Conservation (phyloP, 1,140 invertebrate genomes). For the Diabrotica virgifera region DNA sequence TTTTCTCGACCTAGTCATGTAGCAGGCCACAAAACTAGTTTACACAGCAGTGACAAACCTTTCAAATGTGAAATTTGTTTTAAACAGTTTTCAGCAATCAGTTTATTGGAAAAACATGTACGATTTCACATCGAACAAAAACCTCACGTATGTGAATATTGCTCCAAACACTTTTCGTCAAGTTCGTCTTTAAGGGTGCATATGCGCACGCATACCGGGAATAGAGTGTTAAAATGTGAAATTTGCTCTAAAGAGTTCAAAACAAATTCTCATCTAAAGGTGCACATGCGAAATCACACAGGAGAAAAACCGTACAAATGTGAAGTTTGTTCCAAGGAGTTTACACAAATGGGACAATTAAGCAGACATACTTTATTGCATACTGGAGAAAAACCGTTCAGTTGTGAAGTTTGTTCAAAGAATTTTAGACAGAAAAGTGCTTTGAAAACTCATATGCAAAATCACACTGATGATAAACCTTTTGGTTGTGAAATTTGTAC, state of each 20-base stretch:
- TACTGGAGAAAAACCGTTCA: neutral
- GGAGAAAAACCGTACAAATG: constrained; percentile 37
- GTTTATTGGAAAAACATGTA: constrained; percentile 61
- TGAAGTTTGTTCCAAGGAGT: constrained; percentile 51
- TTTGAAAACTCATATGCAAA: neutral
- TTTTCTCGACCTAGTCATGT: no score
- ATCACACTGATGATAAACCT: constrained; percentile 7
- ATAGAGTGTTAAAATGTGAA: constrained; percentile 52
- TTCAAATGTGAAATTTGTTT: no score
- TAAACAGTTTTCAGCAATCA: no score
- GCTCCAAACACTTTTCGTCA: constrained; percentile 60
- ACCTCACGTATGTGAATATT: constrained; percentile 66
- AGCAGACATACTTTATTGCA: neutral
- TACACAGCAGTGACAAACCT: no score
- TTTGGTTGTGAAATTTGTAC: neutral
- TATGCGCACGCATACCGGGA: constrained; percentile 48
- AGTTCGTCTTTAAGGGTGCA: constrained; percentile 57
- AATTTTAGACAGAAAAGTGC: neutral
- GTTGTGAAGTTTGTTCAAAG: neutral
- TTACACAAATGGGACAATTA: constrained; percentile 35
- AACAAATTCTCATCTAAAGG: no score
- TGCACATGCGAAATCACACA: no score
- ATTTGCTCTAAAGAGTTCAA: neutral
- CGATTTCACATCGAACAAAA: constrained; percentile 70
- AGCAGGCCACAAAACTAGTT: no score